Evolutionary conservation across 2,797 vertebrate species (phyloP), one percentile per base, ranked within the genome.

Genomic region (Adelosebastes latens): DNA sequence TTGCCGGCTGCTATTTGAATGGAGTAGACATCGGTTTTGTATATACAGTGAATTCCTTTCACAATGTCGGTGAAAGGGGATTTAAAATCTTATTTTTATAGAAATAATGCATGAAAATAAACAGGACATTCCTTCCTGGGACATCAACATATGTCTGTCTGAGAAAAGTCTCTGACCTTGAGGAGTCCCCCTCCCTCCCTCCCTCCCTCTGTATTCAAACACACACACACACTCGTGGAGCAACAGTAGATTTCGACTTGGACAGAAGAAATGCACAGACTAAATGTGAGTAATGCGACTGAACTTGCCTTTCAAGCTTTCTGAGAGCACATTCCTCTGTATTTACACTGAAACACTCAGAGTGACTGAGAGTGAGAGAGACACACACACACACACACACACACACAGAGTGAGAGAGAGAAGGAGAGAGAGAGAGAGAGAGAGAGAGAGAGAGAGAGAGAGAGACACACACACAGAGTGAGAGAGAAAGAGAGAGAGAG

Each of bases 161-260:
- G 58, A 29, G 3, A 79, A 42, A 42, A 60, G 83, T 83, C 69
- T 80, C 85, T 93, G 93, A 94, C 93, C 93, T 94, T 94, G 90
- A 94, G 63, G 64, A 87, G 72, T 31, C 6, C 29, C 46, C 29
- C 46, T 10, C 31, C n/a, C 3, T 14, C 6, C 1, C 12, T 12
- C 10, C 7, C 18, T 11, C 22, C 13, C 16, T 59, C 56, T 64
- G 8, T 76, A 13, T 60, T n/a, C 62, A 25, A 66, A 64, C 58
- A 49, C 62, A 27, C 62, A 27, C 42, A 73, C 31, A 46, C 34
- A 16, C 22, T 25, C 13, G 12, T 20, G 46, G 52, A 70, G 84
- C 83, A 81, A 76, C 86, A 84, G 80, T 71, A 56, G 34, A 80
- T 79, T 52, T 72, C 4, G 14, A 66, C 31, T 59, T 67, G 13